Evolutionary conservation across 2,888 invertebrate species (phyloP).

Genomic region (Acanthosoma haemorrhoidale): DNA sequence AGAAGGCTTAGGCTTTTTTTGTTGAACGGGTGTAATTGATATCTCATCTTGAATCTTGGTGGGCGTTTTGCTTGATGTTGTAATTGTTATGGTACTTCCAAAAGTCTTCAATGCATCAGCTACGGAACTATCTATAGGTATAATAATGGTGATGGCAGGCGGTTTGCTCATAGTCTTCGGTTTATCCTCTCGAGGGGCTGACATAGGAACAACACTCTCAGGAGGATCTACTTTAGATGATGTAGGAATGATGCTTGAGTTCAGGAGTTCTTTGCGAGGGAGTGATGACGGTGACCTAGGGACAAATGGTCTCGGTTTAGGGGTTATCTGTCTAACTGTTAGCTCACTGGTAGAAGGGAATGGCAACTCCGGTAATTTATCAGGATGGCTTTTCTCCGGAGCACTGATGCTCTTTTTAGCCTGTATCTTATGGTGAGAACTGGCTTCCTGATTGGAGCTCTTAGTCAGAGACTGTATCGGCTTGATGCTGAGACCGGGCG

Average conservation of each 20-base stretch:
- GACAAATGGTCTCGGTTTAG: slow-evolving; percentile 5
- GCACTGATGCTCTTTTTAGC: slow-evolving; percentile 32
- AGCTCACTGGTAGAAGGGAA: slow-evolving; percentile 11
- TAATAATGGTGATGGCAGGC: background rate
- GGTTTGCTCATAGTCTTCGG: background rate
- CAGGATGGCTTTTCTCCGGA: background rate
- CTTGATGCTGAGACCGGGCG: slow-evolving; percentile 14
- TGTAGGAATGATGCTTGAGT: slow-evolving; percentile 25
- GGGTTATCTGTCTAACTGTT: slow-evolving; percentile 16
- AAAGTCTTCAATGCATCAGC: slow-evolving; percentile 33
- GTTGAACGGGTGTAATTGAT: slow-evolving; percentile 6
- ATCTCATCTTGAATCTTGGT: background rate
- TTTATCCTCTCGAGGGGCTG: background rate
- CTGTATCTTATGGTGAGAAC: slow-evolving; percentile 34
- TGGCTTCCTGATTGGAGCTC: slow-evolving; percentile 19
- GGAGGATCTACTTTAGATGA: background rate
- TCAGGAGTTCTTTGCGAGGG: slow-evolving; percentile 16
- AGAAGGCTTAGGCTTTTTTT: slow-evolving; percentile 28
- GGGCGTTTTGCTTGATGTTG: slow-evolving; percentile 30
- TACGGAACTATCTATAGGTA: slow-evolving; percentile 34
- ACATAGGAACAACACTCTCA: background rate
- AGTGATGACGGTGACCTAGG: background rate
- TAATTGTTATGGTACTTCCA: slow-evolving; percentile 37
- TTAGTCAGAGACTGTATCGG: slow-evolving; percentile 3
- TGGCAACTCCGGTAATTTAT: slow-evolving; percentile 9